Percentiles rank a stretch among this genome's conserved stretches.
phyloP scores from a whole-genome alignment of 2,113 vertebrate species.

The Bubo blakistoni region DNA sequence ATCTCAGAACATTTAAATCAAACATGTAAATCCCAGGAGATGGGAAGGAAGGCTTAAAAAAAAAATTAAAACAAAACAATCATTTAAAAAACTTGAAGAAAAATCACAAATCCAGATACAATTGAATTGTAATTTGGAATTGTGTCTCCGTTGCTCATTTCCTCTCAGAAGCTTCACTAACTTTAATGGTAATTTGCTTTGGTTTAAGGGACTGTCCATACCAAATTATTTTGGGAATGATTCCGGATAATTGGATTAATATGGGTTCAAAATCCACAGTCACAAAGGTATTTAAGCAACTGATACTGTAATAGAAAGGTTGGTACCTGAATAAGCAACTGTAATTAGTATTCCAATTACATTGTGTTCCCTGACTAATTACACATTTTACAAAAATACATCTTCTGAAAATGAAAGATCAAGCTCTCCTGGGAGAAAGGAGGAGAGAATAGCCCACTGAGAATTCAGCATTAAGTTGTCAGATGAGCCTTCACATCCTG shows the following conservation, averaged over 20 bases:
- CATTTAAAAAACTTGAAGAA: not conserved
- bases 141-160: not conserved
- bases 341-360: not conserved
- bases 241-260: not conserved
- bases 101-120: not conserved
- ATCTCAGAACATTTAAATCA: not conserved
- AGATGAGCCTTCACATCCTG: not conserved
- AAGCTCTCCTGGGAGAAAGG: not conserved
- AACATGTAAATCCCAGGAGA: fast-evolving
- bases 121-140: not conserved
- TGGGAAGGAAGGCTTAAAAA: not conserved
- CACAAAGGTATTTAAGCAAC: not conserved
- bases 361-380: not conserved
- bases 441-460: not conserved
- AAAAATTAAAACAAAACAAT: not conserved
- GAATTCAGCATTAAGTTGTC: not conserved
- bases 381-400: not conserved
- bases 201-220: not conserved
- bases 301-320: not conserved
- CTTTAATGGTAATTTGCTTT: not conserved
- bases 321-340: not conserved
- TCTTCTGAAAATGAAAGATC: not conserved
- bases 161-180: not conserved
- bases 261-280: not conserved
- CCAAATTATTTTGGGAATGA: not conserved